Conservation (phyloP, 1,140 invertebrate genomes). For the Drosophila gunungcola region DNA sequence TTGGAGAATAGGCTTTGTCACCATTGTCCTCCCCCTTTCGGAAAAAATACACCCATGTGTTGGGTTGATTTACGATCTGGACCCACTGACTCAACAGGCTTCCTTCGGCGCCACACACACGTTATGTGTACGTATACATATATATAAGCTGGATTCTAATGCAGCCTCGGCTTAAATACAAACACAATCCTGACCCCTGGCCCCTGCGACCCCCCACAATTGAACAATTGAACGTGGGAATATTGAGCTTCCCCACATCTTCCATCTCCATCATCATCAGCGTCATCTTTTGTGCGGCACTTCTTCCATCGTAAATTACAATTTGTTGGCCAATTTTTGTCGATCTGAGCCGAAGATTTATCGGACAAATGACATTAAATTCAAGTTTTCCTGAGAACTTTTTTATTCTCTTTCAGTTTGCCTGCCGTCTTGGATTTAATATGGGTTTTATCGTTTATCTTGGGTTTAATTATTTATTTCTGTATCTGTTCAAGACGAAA, state of each 20-base stretch:
- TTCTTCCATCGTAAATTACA: conserved; percentile 31
- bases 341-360: conserved; percentile 41
- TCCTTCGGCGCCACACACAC: conserved; percentile 6
- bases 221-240: conserved; percentile 39
- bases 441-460: conserved; percentile 15
- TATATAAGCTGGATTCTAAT: conserved; percentile 11
- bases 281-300: conserved; percentile 22
- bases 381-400: conserved; percentile 29
- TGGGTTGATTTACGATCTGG: conserved; percentile 29
- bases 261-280: conserved; percentile 13
- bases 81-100: conserved; percentile 29
- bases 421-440: conserved; percentile 7
- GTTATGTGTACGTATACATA: background rate
- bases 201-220: conserved; percentile 1
- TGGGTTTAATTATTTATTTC: conserved; percentile 19
- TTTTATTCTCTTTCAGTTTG: background rate
- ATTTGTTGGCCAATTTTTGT: conserved; percentile 39
- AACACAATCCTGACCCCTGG: conserved; percentile 23
- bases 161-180: conserved; percentile 6
- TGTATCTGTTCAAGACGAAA: background rate
- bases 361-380: conserved; percentile 51
- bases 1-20: conserved; percentile 10
- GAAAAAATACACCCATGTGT: conserved; percentile 16
- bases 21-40: conserved; percentile 5
- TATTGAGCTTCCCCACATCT: conserved; percentile 20